Evolutionary conservation across 2,888 invertebrate species (phyloP).

Genomic region (Heliconius sara): DNA sequence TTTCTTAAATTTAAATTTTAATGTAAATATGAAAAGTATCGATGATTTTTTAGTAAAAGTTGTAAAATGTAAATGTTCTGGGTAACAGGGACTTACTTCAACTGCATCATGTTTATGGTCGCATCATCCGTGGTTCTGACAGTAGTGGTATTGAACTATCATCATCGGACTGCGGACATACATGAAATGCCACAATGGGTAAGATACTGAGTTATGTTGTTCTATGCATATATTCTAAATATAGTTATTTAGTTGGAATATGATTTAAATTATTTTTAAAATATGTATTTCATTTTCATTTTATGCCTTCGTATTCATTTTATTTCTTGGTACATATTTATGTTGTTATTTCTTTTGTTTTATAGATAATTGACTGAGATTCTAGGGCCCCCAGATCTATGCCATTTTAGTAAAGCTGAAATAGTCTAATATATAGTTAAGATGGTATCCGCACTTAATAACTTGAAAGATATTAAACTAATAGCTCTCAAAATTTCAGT

Average conservation of each 20-base stretch:
- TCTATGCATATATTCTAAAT: no score
- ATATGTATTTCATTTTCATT: not conserved
- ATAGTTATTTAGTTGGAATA: not conserved
- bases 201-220: slow-evolving; percentile 65
- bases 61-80: slow-evolving; percentile 51
- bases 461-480: no score
- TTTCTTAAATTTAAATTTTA: not conserved
- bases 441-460: no score
- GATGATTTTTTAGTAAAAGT: not conserved
- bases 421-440: no score
- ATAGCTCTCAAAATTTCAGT: no score
- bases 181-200: slow-evolving; percentile 99
- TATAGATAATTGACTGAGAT: no score
- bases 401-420: no score
- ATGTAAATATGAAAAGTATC: slow-evolving; percentile 18
- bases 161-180: slow-evolving; percentile 98
- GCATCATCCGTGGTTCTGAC: slow-evolving; percentile 98
- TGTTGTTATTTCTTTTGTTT: no score
- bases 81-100: slow-evolving; percentile 97
- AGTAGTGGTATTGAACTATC: slow-evolving; percentile 98
- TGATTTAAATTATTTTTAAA: not conserved
- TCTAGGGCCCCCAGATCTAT: no score
- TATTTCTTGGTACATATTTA: no score
- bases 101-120: slow-evolving; percentile 99
- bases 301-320: not conserved